Conservation (phyloP, 2,797 vertebrate genomes). For the Lagocephalus sceleratus region DNA sequence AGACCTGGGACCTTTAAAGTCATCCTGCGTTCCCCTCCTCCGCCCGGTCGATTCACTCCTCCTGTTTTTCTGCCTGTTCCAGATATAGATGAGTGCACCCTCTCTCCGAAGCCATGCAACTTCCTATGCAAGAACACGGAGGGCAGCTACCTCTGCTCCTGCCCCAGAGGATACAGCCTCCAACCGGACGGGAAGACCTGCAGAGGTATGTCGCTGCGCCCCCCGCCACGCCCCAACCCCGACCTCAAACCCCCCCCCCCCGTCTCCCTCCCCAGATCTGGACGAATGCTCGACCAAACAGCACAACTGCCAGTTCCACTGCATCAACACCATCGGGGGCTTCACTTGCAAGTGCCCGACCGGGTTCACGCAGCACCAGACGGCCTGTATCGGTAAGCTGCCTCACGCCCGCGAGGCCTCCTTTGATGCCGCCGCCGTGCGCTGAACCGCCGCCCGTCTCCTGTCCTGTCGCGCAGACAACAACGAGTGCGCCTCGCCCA, state of each 20-base stretch:
- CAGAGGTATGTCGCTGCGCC: too few species aligned
- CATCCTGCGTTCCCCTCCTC: neutral
- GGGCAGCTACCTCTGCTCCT: conserved; percentile 92
- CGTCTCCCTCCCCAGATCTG: conserved; percentile 77
- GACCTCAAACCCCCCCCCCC: too few species aligned
- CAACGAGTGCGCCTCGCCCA: conserved; percentile 84
- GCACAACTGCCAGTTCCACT: conserved; percentile 98
- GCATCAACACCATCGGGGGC: conserved; percentile 97
- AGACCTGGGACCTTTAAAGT: too few species aligned
- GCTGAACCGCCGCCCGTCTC: too few species aligned
- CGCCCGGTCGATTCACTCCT: neutral
- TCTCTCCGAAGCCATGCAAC: conserved; percentile 88
- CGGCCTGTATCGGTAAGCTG: conserved; percentile 89
- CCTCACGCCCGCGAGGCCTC: too few species aligned
- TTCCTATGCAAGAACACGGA: conserved; percentile 96
- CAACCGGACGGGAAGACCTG: conserved; percentile 92
- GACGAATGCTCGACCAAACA: conserved; percentile 97
- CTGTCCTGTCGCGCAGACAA: conserved; percentile 81
- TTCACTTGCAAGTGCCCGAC: conserved; percentile 97
- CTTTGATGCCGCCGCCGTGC: too few species aligned
- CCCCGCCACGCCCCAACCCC: too few species aligned
- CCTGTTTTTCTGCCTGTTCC: conserved; percentile 11
- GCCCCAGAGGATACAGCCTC: conserved; percentile 87
- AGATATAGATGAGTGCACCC: conserved; percentile 91
- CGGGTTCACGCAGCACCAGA: conserved; percentile 97